phyloP scores from a whole-genome alignment of 2,113 vertebrate species.

The Antennarius striatus region DNA sequence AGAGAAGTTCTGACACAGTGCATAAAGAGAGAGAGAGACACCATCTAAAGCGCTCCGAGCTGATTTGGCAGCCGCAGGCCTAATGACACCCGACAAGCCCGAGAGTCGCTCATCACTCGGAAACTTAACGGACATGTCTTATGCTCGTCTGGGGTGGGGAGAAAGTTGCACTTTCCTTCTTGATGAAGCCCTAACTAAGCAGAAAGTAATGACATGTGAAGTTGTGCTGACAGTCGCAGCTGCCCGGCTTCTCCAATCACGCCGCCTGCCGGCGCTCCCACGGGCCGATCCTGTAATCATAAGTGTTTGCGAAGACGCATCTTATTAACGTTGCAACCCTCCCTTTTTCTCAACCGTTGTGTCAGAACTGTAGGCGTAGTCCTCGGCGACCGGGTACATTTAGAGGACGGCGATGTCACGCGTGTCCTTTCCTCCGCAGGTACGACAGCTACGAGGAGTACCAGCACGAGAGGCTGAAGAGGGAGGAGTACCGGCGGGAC shows the following conservation, averaged over 20 bases:
- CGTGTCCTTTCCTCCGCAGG: conserved; percentile 62
- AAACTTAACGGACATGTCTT: conserved; percentile 66
- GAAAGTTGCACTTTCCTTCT: conserved; percentile 74
- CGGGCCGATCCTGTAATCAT: conserved; percentile 65
- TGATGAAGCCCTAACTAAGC: conserved; percentile 80
- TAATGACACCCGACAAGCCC: conserved; percentile 74
- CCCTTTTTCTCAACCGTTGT: conserved; percentile 1
- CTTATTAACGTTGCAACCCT: conserved; percentile 67
- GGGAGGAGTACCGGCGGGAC: conserved; percentile 92
- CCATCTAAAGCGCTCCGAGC: conserved; percentile 49
- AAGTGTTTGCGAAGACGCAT: conserved; percentile 52
- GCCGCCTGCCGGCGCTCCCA: conserved; percentile 64
- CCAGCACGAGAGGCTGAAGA: conserved; percentile 94
- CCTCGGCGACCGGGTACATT: conserved; percentile 17
- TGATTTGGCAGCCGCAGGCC: conserved; percentile 63
- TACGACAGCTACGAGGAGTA: conserved; percentile 98
- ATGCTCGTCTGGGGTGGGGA: conserved; percentile 31
- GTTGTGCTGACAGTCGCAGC: conserved; percentile 83
- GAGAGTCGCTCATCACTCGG: conserved; percentile 65
- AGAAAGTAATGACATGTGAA: conserved; percentile 84
- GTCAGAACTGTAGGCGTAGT: conserved; percentile 29
- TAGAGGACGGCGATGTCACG: conserved; percentile 28
- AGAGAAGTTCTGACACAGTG: conserved; percentile 7
- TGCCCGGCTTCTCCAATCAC: conserved; percentile 63
- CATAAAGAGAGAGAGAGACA: conserved; percentile 38